Evolutionary conservation across 2,113 vertebrate species (phyloP).

Genomic region (Zosterops japonicus): DNA sequence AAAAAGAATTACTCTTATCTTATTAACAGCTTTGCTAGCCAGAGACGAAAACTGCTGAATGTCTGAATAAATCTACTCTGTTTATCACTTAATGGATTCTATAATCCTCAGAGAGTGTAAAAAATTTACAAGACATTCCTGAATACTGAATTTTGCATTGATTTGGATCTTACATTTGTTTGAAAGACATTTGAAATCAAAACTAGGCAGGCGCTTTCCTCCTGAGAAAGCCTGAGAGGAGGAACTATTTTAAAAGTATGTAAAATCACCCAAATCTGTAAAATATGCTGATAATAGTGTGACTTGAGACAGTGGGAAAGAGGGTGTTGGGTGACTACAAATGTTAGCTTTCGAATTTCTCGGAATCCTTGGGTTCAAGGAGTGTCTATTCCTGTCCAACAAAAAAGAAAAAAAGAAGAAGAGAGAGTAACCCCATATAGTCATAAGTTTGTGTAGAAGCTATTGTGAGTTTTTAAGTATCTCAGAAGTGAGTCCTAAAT

Average conservation of each 20-base stretch:
- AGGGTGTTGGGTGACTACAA: not conserved
- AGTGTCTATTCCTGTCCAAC: not conserved
- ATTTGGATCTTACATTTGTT: not conserved
- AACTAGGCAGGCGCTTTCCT: not conserved
- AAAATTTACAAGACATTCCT: not conserved
- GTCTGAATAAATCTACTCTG: not conserved
- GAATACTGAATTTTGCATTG: not conserved
- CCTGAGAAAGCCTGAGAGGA: not conserved
- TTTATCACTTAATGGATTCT: not conserved
- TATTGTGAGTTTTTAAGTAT: not conserved
- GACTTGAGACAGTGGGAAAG: not conserved
- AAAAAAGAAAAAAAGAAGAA: not conserved
- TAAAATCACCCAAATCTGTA: not conserved
- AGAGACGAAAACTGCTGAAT: not conserved
- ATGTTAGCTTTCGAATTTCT: not conserved
- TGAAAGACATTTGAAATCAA: constrained; percentile 23
- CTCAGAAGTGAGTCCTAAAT: not conserved
- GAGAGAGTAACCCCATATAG: not conserved
- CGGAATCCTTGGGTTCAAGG: not conserved
- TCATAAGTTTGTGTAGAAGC: not conserved
- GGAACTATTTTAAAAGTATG: not conserved
- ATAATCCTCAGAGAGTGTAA: not conserved
- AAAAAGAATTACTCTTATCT: not conserved
- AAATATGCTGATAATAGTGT: not conserved
- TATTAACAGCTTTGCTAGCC: not conserved